Conservation (phyloP, 92 coral and sea anemone genomes). For the Palythoa grandiflora region DNA sequence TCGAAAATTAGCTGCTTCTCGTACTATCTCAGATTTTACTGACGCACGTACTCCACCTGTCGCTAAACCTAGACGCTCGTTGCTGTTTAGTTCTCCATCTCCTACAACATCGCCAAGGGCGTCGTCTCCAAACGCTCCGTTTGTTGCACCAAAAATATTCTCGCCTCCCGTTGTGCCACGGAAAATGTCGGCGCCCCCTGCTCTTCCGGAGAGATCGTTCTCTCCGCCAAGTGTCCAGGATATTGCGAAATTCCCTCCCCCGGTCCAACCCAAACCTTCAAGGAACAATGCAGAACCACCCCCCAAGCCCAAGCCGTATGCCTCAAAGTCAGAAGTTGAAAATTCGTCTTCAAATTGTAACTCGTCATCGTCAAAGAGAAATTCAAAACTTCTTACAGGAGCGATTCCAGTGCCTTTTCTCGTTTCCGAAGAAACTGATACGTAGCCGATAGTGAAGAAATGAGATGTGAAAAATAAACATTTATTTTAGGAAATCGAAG, state of each 20-base stretch:
- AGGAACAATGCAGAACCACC: conserved; percentile 21
- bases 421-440: conserved; percentile 11
- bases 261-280: conserved; percentile 32
- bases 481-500: background rate
- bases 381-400: conserved; percentile 8
- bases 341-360: background rate
- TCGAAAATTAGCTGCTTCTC: background rate
- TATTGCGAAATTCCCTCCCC: background rate
- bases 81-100: conserved; percentile 24
- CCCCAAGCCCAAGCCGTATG: conserved; percentile 27
- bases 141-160: background rate
- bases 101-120: background rate
- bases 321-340: conserved; percentile 29
- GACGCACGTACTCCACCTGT: conserved; percentile 23
- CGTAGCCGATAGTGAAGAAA: conserved; percentile 13
- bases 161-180: conserved; percentile 15
- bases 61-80: conserved; percentile 45
- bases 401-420: conserved; percentile 22
- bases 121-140: background rate
- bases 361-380: conserved; percentile 11
- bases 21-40: conserved; percentile 20
- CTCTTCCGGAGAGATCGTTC: background rate
- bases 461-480: background rate
- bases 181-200: conserved; percentile 1
- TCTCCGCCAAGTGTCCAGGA: background rate